phyloP scores from a whole-genome alignment of 1,140 invertebrate genomes.

The Penaeus japonicus region DNA sequence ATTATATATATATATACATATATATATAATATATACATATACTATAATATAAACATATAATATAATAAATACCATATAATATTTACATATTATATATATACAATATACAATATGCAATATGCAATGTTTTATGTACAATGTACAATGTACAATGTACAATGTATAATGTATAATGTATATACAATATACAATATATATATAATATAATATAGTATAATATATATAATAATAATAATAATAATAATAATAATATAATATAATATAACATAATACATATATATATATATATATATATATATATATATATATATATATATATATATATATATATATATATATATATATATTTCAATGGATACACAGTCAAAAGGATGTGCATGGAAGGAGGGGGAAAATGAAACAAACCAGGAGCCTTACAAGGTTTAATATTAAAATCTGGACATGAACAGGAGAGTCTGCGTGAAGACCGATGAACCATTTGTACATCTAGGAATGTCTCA shows the following conservation, averaged over 20 bases:
- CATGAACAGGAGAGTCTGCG: neutral
- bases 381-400: neutral
- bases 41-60: neutral
- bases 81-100: too few relatives aligned
- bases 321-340: neutral
- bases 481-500: too few relatives aligned
- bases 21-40: too few relatives aligned
- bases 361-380: neutral
- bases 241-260: neutral
- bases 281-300: neutral
- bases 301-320: slow-evolving; percentile 13
- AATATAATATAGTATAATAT: neutral
- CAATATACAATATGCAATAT: too few relatives aligned
- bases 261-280: neutral
- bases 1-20: too few relatives aligned
- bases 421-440: neutral
- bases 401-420: neutral
- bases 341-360: too few relatives aligned
- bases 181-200: neutral
- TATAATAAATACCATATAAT: too few relatives aligned
- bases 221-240: neutral
- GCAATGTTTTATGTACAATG: too few relatives aligned
- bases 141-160: too few relatives aligned
- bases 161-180: too few relatives aligned
- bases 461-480: neutral